These are phyloP conservation scores for Adelosebastes latens DNA, from an alignment of 2,797 vertebrate species.

Conservation along the genomic window DNA sequence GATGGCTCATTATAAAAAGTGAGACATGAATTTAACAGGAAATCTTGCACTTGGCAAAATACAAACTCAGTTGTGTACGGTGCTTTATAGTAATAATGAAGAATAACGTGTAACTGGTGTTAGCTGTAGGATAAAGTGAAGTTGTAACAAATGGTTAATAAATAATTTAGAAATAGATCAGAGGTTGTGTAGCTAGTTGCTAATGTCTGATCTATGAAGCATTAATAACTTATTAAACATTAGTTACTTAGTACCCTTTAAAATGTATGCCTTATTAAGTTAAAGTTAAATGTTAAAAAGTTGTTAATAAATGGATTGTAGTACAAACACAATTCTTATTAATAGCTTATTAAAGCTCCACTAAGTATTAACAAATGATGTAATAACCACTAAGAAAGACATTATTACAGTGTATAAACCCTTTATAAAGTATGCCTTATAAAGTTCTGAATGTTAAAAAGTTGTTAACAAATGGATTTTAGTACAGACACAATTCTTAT, in stretches of 20 bases:
- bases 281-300: not conserved
- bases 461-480: not conserved
- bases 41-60: not conserved
- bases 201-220: not conserved
- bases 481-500: rapidly evolving
- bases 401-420: not conserved
- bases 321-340: not conserved
- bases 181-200: not conserved
- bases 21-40: not conserved
- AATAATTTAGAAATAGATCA: not conserved
- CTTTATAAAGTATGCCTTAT: not conserved
- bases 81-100: not conserved
- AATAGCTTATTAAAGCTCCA: not conserved
- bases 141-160: not conserved
- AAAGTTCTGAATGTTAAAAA: too few species aligned
- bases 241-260: not conserved
- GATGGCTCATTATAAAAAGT: not conserved
- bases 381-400: not conserved
- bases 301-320: not conserved
- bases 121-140: not conserved
- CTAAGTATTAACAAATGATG: not conserved
- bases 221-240: not conserved
- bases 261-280: not conserved
- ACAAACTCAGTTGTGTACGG: too few species aligned
- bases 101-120: not conserved